Percentiles rank a stretch among this genome's conserved stretches.
Evolutionary conservation across 2,113 vertebrate species (phyloP).

Genomic region (Smithornis capensis): DNA sequence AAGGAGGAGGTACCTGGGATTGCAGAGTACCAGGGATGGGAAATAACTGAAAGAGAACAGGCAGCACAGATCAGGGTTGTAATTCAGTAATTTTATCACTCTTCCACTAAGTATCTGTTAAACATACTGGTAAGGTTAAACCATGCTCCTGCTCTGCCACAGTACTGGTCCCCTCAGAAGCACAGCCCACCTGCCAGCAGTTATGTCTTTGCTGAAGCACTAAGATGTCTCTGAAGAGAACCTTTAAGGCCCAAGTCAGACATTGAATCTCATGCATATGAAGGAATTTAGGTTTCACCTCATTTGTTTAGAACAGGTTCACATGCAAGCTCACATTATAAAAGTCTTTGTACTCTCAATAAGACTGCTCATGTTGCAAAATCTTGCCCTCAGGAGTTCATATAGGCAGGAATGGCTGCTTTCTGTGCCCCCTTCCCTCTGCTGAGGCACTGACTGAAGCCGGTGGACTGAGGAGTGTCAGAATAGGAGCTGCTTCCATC

Average conservation of each 20-base stretch:
- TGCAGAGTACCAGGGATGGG: background rate
- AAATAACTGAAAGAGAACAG: background rate
- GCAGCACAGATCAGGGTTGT: background rate
- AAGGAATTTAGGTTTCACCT: background rate
- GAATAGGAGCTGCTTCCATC: background rate
- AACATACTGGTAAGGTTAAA: background rate
- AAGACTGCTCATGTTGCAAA: background rate
- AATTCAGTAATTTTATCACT: background rate
- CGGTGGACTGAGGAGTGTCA: background rate
- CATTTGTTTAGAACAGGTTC: background rate
- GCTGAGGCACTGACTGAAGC: background rate
- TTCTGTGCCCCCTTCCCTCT: background rate
- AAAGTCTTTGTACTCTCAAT: background rate
- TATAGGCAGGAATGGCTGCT: background rate
- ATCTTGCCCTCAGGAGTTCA: background rate
- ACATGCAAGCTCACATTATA: background rate
- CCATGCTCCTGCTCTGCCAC: background rate
- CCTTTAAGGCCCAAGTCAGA: background rate
- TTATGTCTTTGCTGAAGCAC: background rate
- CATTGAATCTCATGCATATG: fast-evolving
- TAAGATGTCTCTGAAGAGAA: background rate
- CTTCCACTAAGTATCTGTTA: background rate
- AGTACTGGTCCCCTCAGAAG: background rate
- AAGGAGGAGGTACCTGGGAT: background rate
- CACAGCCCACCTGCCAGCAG: background rate